Evolutionary conservation across 1,140 invertebrate genomes (phyloP), one percentile per base, ranked within the genome.

Genomic region (Brachionus calyciflorus): DNA sequence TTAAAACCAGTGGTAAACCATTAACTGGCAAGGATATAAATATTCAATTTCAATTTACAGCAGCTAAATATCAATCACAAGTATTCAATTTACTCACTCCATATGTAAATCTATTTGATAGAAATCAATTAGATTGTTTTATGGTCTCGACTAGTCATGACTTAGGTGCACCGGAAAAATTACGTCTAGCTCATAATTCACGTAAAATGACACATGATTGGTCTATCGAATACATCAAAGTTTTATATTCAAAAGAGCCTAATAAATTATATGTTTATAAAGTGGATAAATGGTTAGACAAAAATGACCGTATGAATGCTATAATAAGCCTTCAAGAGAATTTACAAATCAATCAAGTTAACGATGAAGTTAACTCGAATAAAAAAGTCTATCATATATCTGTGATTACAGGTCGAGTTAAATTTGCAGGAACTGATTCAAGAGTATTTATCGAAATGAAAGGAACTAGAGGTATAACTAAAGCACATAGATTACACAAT

Each of bases 321-420:
- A 30, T 73, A 10, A 49, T 73, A 21, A 55, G 30, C 17, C 37
- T 73, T 10, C n/a, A 73, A 21, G 26, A 26, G 24, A 33, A 49
- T 37, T 19, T 49, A 5, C 28, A 12, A 14, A 73, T 73, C 9
- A 21, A 73, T 19, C 6, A 73, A 30, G 12, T 1, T 21, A 37
- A 40, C 30, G 26, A n/a, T n/a, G n/a, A n/a, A 37, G 3, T 69
- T 69, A 28, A 5, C 14, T 12, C 44, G 51, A 33, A 19, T 40
- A 73, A 51, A 73, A 73, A 85, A 17, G 78, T 81, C 0, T 86
- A 87, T 80, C 85, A 87, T 79, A 81, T 86, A 53, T 83, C 83
- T 19, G 81, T 85, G 7, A 80, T 79, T 37, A 85, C 83, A 0
- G 81, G 81, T 76, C 80, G 84, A 63, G 77, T 80, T 3, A 80